A percentile compares a stretch with the other conserved stretches of the same genome.
phyloP scores from a whole-genome alignment of 2,113 vertebrate species.

The Ctenomys sociabilis region DNA sequence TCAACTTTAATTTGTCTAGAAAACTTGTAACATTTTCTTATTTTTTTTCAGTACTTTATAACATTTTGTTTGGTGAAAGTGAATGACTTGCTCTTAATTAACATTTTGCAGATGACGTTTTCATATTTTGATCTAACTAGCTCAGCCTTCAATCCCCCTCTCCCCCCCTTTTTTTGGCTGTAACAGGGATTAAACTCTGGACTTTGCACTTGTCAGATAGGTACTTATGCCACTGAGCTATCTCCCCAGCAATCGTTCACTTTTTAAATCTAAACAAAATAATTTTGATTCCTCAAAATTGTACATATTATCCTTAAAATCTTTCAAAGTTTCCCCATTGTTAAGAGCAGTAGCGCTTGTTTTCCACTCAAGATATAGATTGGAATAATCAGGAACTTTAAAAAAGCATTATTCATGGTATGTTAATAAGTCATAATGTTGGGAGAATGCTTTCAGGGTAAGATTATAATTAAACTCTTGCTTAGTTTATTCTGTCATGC shows the following conservation, averaged over 20 bases:
- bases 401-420: neutral
- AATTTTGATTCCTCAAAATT: slow-evolving; percentile 44
- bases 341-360: neutral
- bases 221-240: no score
- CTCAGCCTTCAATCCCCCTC: neutral
- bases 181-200: no score
- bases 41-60: neutral
- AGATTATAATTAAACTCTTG: neutral
- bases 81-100: slow-evolving; percentile 43
- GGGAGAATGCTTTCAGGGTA: neutral
- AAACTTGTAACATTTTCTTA: neutral
- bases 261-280: slow-evolving; percentile 44
- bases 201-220: no score
- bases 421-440: neutral
- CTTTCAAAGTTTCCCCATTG: neutral
- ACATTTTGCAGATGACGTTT: neutral
- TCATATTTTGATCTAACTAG: neutral
- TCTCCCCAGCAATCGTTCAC: neutral
- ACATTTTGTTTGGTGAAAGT: neutral
- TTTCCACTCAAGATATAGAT: slow-evolving; percentile 20
- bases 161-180: no score
- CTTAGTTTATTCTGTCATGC: neutral
- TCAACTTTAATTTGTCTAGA: neutral
- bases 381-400: slow-evolving; percentile 44
- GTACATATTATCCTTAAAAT: slow-evolving; percentile 42